Evolutionary conservation across 92 coral and sea anemone genomes (phyloP).

Genomic region (Zoanthus sansibaricus): DNA sequence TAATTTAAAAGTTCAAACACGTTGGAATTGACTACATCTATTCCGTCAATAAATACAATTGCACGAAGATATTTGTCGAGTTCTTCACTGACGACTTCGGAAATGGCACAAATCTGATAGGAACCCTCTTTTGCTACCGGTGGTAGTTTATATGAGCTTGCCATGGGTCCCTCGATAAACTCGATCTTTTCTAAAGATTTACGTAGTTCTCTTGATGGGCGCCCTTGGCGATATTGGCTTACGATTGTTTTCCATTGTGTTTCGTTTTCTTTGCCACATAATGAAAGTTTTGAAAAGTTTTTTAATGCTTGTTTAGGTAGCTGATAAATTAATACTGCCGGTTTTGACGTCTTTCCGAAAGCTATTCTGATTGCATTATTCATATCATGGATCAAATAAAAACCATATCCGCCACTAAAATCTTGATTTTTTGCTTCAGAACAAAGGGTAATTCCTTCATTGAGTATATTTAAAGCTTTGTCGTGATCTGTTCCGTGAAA

Average conservation of each 20-base stretch:
- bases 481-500: slow-evolving; percentile 75
- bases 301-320: too few species aligned
- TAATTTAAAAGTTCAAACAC: too few species aligned
- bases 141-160: slow-evolving; percentile 1
- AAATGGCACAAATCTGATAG: slow-evolving; percentile 65
- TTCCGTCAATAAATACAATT: background rate
- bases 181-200: slow-evolving; percentile 52
- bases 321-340: too few species aligned
- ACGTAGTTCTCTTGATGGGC: slow-evolving; percentile 48
- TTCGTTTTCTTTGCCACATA: too few species aligned
- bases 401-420: slow-evolving; percentile 68
- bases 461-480: slow-evolving; percentile 63
- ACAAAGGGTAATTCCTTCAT: slow-evolving; percentile 50
- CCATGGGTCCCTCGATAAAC: slow-evolving; percentile 67
- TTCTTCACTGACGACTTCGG: slow-evolving; percentile 58
- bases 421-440: slow-evolving; percentile 60
- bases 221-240: slow-evolving; percentile 58
- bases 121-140: slow-evolving; percentile 45
- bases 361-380: slow-evolving; percentile 53
- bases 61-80: background rate
- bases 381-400: slow-evolving; percentile 50
- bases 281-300: too few species aligned
- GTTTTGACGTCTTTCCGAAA: slow-evolving; percentile 3
- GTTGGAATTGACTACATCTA: too few species aligned
- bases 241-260: slow-evolving; percentile 54